Conservation (phyloP, 1,140 invertebrate genomes). For the Ooceraea biroi region DNA sequence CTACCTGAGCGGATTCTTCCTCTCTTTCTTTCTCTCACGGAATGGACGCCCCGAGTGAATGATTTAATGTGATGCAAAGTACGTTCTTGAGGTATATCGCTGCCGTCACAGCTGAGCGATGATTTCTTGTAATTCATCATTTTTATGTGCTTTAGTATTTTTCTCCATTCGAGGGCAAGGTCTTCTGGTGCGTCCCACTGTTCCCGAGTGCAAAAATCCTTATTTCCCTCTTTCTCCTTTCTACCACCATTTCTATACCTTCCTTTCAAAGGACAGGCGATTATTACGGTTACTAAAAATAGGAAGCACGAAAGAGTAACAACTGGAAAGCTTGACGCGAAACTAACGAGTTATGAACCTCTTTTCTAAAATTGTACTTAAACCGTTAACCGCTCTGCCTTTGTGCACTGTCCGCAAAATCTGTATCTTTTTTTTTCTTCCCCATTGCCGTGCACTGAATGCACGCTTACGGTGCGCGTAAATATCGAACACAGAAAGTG, state of each 20-base stretch:
- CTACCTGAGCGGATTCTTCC: neutral
- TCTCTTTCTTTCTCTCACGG: neutral
- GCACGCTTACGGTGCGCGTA: neutral
- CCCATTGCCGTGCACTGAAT: neutral
- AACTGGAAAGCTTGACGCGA: no score
- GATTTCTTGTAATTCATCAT: constrained; percentile 10
- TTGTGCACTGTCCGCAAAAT: no score
- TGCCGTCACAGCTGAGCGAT: constrained; percentile 8
- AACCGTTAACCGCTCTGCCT: neutral
- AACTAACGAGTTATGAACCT: no score
- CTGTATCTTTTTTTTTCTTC: constrained; percentile 19
- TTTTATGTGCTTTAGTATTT: neutral
- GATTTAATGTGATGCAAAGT: neutral
- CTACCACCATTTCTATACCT: no score
- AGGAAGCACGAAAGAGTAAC: no score
- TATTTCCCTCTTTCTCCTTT: no score
- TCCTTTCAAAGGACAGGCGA: no score
- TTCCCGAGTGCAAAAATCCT: neutral
- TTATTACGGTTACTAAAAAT: no score
- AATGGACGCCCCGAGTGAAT: no score
- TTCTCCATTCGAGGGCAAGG: neutral
- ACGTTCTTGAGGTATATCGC: neutral
- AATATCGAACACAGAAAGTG: no score
- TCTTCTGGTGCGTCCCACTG: neutral
- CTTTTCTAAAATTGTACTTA: neutral